Conservation (phyloP, 2,888 invertebrate species). For the Tenthredo mesomela region DNA sequence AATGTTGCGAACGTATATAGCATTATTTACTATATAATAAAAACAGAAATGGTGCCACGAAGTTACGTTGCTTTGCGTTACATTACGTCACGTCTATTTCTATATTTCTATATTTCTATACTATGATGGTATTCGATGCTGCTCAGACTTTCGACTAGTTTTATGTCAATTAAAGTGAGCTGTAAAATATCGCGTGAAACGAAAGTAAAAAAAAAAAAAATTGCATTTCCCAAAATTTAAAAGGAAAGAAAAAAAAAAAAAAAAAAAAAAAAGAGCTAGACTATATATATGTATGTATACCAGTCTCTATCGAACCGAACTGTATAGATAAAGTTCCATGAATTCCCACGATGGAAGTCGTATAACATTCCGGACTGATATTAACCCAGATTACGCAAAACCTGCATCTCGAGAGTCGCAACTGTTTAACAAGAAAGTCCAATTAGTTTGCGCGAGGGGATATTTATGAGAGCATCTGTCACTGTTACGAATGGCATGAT, state of each 20-base stretch:
- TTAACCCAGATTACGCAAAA: conserved; percentile 62
- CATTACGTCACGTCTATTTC: conserved; percentile 36
- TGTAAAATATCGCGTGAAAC: neutral
- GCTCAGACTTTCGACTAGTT: neutral
- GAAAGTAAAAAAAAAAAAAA: neutral
- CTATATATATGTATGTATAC: neutral
- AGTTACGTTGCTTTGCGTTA: neutral
- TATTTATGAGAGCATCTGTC: conserved; percentile 71
- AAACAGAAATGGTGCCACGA: conserved; percentile 44
- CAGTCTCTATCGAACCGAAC: neutral
- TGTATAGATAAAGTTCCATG: conserved; percentile 5
- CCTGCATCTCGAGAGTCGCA: conserved; percentile 35
- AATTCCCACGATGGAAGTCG: conserved; percentile 50
- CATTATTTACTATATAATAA: conserved; percentile 40
- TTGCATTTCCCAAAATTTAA: neutral
- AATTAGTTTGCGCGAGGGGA: conserved; percentile 69
- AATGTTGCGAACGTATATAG: conserved; percentile 9
- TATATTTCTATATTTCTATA: neutral
- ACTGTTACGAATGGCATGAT: conserved; percentile 60
- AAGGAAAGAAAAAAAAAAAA: neutral
- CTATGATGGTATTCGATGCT: neutral
- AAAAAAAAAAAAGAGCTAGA: neutral
- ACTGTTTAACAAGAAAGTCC: conserved; percentile 69
- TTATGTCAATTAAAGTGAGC: neutral
- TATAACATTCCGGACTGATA: conserved; percentile 51